A percentile compares a stretch with the other conserved stretches of the same genome.
These are phyloP conservation scores for Falco punctatus DNA, from an alignment of 2,113 vertebrate species.

Conservation along the genomic window DNA sequence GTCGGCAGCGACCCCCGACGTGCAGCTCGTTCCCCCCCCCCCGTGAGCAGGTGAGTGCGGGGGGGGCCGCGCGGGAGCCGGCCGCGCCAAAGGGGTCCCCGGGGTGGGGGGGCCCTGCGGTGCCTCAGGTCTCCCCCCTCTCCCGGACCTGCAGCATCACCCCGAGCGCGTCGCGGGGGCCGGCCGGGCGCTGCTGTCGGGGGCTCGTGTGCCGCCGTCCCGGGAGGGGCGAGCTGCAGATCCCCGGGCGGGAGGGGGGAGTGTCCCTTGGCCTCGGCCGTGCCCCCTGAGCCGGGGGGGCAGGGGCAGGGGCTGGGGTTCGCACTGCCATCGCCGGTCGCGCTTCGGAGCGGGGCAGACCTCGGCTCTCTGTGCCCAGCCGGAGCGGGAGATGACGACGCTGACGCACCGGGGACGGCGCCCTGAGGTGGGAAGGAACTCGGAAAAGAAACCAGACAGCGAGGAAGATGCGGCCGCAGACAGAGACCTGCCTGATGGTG, in stretches of 20 bases:
- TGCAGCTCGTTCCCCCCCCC: too few species aligned
- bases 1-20: too few species aligned
- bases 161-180: fast-evolving
- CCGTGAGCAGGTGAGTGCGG: too few species aligned
- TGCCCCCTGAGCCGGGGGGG: too few species aligned
- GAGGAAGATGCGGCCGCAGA: slow-evolving; percentile 58
- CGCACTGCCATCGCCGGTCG: fast-evolving
- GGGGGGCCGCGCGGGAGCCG: too few species aligned
- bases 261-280: fast-evolving
- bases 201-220: background rate
- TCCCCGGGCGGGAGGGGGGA: fast-evolving
- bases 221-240: fast-evolving
- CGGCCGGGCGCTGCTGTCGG: too few species aligned
- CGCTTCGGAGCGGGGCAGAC: fast-evolving
- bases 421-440: slow-evolving; percentile 37
- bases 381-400: slow-evolving; percentile 75
- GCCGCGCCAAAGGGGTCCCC: too few species aligned
- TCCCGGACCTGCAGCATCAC: too few species aligned
- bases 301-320: background rate
- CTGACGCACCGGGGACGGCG: slow-evolving; percentile 77
- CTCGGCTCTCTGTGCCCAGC: background rate
- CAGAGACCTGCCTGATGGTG: slow-evolving; percentile 34
- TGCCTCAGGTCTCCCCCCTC: too few species aligned
- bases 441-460: slow-evolving; percentile 32
- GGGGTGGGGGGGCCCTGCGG: too few species aligned